A percentile compares a stretch with the other conserved stretches of the same genome.
phyloP scores from a whole-genome alignment of 2,797 vertebrate genomes.

The Cottoperca gobio region DNA sequence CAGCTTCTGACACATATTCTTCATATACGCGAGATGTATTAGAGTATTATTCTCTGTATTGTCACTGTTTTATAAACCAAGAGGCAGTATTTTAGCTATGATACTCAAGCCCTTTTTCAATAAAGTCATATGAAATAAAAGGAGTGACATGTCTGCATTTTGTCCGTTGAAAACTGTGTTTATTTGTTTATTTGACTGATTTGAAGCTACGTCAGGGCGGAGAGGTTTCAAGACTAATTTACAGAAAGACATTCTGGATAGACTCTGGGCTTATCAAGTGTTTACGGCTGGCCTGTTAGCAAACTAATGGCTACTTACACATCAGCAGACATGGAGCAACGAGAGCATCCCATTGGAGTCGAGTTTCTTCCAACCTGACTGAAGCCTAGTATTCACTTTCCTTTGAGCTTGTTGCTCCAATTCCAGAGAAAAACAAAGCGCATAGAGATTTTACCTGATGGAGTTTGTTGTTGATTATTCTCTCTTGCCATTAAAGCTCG shows the following conservation, averaged over 20 bases:
- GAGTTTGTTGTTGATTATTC: no score
- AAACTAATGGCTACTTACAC: not conserved
- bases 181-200: not conserved
- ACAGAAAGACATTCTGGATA: not conserved
- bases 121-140: slow-evolving; percentile 72
- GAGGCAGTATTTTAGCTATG: slow-evolving; percentile 67
- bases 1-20: slow-evolving; percentile 78
- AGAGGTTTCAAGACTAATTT: not conserved
- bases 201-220: slow-evolving; percentile 4
- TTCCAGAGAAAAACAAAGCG: not conserved
- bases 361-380: not conserved
- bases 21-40: slow-evolving; percentile 61
- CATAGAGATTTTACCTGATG: no score
- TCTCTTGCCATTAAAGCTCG: no score
- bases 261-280: not conserved
- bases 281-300: no score
- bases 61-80: slow-evolving; percentile 77
- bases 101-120: slow-evolving; percentile 77
- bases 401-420: not conserved
- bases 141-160: not conserved
- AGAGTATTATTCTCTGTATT: slow-evolving; percentile 64
- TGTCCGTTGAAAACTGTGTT: not conserved
- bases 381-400: not conserved
- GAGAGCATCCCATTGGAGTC: not conserved
- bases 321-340: not conserved